These are phyloP conservation scores for Limosa lapponica DNA, from an alignment of 2,797 vertebrate genomes.

Conservation along the genomic window DNA sequence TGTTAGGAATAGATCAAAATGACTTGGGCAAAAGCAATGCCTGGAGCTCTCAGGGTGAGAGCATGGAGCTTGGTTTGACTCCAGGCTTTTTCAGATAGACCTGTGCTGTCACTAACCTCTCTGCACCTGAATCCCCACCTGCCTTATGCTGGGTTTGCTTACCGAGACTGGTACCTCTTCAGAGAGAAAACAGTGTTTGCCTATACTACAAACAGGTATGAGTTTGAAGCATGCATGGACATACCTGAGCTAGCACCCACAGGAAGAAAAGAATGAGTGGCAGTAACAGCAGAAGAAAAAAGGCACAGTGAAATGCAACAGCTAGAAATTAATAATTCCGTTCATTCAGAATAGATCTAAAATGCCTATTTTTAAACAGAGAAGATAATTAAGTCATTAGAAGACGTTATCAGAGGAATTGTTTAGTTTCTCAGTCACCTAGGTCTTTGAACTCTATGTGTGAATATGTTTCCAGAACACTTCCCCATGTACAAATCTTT, in stretches of 20 bases:
- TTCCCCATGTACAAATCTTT: not conserved
- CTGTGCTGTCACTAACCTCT: not conserved
- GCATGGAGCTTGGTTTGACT: not conserved
- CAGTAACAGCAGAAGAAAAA: not conserved
- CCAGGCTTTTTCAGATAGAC: not conserved
- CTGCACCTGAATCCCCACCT: not conserved
- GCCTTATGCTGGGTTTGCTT: not conserved
- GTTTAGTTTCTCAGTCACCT: not conserved
- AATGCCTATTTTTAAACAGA: not conserved
- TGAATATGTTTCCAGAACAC: not conserved
- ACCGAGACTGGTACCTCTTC: not conserved
- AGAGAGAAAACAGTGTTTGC: not conserved
- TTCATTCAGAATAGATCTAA: not conserved
- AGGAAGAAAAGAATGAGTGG: not conserved
- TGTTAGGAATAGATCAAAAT: not conserved
- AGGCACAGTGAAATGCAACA: not conserved
- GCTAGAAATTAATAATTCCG: not conserved
- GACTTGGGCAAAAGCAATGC: not conserved
- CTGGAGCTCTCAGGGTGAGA: not conserved
- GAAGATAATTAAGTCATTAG: not conserved
- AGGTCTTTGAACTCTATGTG: not conserved
- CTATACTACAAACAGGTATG: not conserved
- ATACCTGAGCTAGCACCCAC: not conserved
- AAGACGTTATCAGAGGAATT: not conserved
- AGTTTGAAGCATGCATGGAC: not conserved